These are phyloP conservation scores for pig (Sus scrofa) DNA, from an alignment of 2,113 vertebrate species.

Conservation along the genomic window T2T-Sscrofa CM000824.6:48742001-48742500, in stretches of 20 bases:
- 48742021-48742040: neutral
- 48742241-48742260: neutral
- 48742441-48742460: constrained; percentile 32
- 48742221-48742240: no score
- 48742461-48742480: constrained; percentile 24
- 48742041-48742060: neutral
- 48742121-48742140: neutral
- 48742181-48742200: neutral
- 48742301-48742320: neutral
- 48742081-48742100: neutral
- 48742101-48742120: neutral
- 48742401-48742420: neutral
- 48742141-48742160: neutral
- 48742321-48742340: neutral
- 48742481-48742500: neutral
- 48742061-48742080: neutral
- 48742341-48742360: neutral
- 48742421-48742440: neutral
- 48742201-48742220: neutral
- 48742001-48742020: neutral
- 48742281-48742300: neutral
- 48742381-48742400: neutral
- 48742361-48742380: neutral
- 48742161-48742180: neutral
- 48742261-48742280: neutral